phyloP scores from a whole-genome alignment of 2,797 vertebrate genomes.

The Pangasius sanitwongsei region DNA sequence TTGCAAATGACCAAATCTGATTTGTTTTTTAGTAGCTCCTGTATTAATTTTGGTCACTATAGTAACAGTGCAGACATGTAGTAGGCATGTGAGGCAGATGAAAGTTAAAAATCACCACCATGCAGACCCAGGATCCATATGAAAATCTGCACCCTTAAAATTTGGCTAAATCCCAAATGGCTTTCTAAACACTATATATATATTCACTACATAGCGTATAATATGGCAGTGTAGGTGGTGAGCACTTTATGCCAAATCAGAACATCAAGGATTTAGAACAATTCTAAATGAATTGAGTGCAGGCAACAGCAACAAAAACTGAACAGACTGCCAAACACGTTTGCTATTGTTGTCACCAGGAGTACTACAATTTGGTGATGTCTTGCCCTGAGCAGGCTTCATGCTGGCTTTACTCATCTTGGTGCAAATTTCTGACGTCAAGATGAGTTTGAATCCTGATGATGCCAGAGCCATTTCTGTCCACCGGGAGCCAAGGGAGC shows the following conservation, averaged over 20 bases:
- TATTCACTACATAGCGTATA: not conserved
- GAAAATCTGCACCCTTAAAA: not conserved
- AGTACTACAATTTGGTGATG: not conserved
- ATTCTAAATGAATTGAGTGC: no score
- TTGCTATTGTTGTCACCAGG: not conserved
- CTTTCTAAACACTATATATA: not conserved
- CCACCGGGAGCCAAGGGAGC: not conserved
- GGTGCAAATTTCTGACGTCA: not conserved
- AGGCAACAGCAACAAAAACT: not conserved
- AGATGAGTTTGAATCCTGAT: not conserved
- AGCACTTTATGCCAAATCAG: not conserved
- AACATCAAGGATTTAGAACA: not conserved
- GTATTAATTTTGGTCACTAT: not conserved
- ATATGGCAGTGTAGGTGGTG: not conserved
- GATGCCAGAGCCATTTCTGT: not conserved
- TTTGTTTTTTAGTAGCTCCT: not conserved
- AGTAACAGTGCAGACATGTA: not conserved
- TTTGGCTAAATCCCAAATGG: not conserved
- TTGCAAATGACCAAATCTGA: not conserved
- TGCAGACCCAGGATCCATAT: not conserved
- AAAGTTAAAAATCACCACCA: not conserved
- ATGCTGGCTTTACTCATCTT: not conserved
- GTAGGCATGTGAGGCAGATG: not conserved
- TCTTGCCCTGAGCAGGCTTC: not conserved
- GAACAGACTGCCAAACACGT: not conserved